Evolutionary conservation across 1,140 invertebrate genomes (phyloP), one percentile per base, ranked within the genome.

Genomic region (Polyergus mexicanus): DNA sequence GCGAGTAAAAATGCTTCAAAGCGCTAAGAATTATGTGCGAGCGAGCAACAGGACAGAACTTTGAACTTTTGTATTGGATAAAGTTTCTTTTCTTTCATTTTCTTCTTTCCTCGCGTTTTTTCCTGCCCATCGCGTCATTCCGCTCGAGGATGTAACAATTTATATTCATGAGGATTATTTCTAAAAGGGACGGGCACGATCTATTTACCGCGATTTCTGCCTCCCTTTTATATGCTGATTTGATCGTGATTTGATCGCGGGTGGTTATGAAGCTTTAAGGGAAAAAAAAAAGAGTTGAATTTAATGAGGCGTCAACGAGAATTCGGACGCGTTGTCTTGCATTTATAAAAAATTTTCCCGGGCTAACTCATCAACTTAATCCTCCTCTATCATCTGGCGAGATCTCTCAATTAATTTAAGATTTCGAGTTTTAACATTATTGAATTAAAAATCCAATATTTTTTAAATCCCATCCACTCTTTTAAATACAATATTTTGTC

Each of bases 121-220:
- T n/a, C 35, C 41, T 28, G 47, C 77, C 56, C 88, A 75, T 66
- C 62, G 78, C 78, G 68, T 83, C 78, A 83, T 83, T 41, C 38
- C 78, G 78, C 68, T 78, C 80, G 47, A 54, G 84, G 28, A 89
- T 38, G 71, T 88, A 69, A 86, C 89, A 88, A 91, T 89, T 88
- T 89, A 91, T 91, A 91, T 91, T 91, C 90, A 90, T 86, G 88
- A 88, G 86, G 85, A 88, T 91, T 88, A 83, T 88, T 90, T 89
- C 78, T 63, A 77, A 77, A 69, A 63, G 84, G 65, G 56, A 76
- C 38, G 28, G 58, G 78, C 78, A 72, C 63, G 68, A 72, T 83
- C 68, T 60, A 41, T 44, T 63, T 63, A 38, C 38, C 60, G 56
- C 62, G 80, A 86, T 86, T 84, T 60, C 62, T 54, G 38, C 35